These are phyloP conservation scores for Anthopleura xanthogrammica DNA, from an alignment of 92 coral and sea anemone species.

Conservation along the genomic window DNA sequence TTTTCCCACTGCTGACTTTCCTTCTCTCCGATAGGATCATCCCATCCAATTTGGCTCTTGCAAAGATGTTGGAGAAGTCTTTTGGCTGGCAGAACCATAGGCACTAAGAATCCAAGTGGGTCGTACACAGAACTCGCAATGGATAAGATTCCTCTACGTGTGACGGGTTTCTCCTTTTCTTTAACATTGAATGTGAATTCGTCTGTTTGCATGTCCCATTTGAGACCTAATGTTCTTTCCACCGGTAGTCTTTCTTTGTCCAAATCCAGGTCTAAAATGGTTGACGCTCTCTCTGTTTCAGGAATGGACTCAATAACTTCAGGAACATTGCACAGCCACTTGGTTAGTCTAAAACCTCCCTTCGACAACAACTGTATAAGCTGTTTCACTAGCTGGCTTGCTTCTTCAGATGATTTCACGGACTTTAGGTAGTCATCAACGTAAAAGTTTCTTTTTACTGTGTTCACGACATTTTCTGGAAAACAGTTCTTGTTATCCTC, in stretches of 20 bases:
- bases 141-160: slow-evolving; percentile 15
- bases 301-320: background rate
- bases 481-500: background rate
- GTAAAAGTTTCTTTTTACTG: slow-evolving; percentile 11
- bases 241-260: background rate
- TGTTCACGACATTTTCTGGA: slow-evolving; percentile 1
- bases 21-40: slow-evolving; percentile 2
- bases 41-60: slow-evolving; percentile 2
- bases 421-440: slow-evolving; percentile 14
- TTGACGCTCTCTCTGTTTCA: slow-evolving; percentile 11
- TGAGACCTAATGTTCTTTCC: slow-evolving; percentile 7
- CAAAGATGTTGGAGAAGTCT: slow-evolving; percentile 16
- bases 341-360: slow-evolving; percentile 3
- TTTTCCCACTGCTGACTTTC: slow-evolving; percentile 16
- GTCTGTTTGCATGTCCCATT: slow-evolving; percentile 6
- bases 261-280: background rate
- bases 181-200: background rate
- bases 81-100: slow-evolving; percentile 9
- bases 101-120: slow-evolving; percentile 19
- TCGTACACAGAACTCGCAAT: slow-evolving; percentile 8
- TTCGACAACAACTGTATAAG: background rate
- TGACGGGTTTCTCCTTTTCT: background rate
- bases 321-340: background rate
- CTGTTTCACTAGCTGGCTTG: background rate
- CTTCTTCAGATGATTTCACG: background rate